Conservation (phyloP, 2,113 vertebrate genomes). For the pig (Sus scrofa) region T2T-Sscrofa CM000812.6:282500001-282500500, state of each 20-base stretch:
- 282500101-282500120: slow-evolving; percentile 86
- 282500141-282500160: slow-evolving; percentile 88
- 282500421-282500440: not conserved
- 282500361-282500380: not conserved
- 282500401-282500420: not conserved
- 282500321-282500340: not conserved
- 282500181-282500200: slow-evolving; percentile 87
- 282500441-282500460: not conserved
- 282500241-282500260: slow-evolving; percentile 63
- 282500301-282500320: not conserved
- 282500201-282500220: slow-evolving; percentile 87
- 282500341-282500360: not conserved
- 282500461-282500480: not conserved
- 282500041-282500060: slow-evolving; percentile 73
- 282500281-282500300: not conserved
- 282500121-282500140: slow-evolving; percentile 91
- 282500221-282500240: slow-evolving; percentile 76
- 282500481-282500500: too few relatives aligned
- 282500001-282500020: slow-evolving; percentile 20
- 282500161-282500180: slow-evolving; percentile 89
- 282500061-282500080: slow-evolving; percentile 84
- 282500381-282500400: not conserved
- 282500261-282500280: not conserved
- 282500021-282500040: slow-evolving; percentile 70
- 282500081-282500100: slow-evolving; percentile 81